phyloP scores from a whole-genome alignment of 2,797 vertebrate species.

The Sandelia bainsii region DNA sequence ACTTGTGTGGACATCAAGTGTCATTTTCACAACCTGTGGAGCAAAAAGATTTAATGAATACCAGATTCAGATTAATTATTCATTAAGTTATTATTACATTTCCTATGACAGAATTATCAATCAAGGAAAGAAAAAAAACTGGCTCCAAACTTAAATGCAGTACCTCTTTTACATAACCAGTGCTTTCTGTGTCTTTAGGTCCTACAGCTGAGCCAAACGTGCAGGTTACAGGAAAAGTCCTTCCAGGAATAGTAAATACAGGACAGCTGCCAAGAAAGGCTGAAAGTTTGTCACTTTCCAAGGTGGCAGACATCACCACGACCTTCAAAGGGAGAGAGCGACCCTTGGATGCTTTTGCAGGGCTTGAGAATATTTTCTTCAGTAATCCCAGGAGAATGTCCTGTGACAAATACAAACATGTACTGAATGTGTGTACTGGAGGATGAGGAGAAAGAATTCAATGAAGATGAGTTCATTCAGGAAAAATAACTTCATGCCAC shows the following conservation, averaged over 20 bases:
- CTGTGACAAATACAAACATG: constrained; percentile 75
- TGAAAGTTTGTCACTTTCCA: constrained; percentile 93
- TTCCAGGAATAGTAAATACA: constrained; percentile 93
- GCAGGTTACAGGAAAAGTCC: constrained; percentile 91
- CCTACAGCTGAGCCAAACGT: constrained; percentile 92
- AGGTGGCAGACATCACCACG: constrained; percentile 97
- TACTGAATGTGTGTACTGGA: neutral
- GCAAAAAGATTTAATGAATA: constrained; percentile 5
- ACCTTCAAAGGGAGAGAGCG: constrained; percentile 88
- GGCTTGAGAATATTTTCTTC: constrained; percentile 89
- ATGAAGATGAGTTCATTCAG: neutral
- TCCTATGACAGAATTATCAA: neutral
- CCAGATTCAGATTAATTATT: neutral
- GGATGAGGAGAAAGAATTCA: neutral
- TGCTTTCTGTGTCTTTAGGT: constrained; percentile 90
- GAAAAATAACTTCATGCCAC: neutral
- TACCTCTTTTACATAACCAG: constrained; percentile 94
- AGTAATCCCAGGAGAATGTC: constrained; percentile 96
- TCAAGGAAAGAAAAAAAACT: neutral
- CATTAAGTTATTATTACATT: too few species aligned
- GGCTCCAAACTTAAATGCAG: neutral
- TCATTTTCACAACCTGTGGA: constrained; percentile 90
- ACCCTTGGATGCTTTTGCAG: constrained; percentile 63
- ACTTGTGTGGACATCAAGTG: constrained; percentile 92
- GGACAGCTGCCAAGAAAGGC: constrained; percentile 90